These are phyloP conservation scores for Propithecus perrieri DNA, from an alignment of 2,797 vertebrate genomes.

Conservation along the genomic window DNA sequence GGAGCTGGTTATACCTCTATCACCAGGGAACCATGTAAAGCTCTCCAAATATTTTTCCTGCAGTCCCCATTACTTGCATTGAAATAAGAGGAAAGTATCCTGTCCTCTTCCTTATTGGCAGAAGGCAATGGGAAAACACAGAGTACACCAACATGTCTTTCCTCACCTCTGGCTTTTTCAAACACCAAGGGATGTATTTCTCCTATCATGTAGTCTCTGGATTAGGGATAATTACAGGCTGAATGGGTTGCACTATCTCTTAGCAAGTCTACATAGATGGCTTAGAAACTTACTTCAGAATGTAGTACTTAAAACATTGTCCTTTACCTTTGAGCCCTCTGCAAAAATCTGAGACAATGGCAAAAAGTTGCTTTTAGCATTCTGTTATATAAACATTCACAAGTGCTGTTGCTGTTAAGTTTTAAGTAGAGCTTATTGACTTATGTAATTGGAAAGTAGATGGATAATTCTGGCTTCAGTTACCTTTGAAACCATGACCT, in stretches of 20 bases:
- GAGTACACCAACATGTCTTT: background rate
- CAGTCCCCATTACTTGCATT: background rate
- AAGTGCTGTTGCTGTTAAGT: background rate
- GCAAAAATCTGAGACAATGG: background rate
- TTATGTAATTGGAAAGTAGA: background rate
- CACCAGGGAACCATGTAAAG: background rate
- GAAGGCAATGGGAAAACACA: background rate
- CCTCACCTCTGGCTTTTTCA: background rate
- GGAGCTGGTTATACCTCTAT: background rate
- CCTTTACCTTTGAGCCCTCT: background rate
- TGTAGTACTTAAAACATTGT: background rate
- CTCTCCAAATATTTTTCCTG: background rate
- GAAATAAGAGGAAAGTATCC: background rate
- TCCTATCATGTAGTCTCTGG: background rate
- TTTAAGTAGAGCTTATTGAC: background rate
- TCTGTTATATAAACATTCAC: background rate
- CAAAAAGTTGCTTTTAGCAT: background rate
- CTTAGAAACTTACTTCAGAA: background rate
- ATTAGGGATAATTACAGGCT: background rate
- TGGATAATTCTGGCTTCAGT: background rate
- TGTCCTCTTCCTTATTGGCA: background rate
- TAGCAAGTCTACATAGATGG: background rate
- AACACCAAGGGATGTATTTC: background rate
- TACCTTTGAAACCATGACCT: background rate
- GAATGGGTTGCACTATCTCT: background rate